A percentile compares a stretch with the other conserved stretches of the same genome.
Conservation (phyloP, 2,888 invertebrate genomes). For the Crematogaster levior region DNA sequence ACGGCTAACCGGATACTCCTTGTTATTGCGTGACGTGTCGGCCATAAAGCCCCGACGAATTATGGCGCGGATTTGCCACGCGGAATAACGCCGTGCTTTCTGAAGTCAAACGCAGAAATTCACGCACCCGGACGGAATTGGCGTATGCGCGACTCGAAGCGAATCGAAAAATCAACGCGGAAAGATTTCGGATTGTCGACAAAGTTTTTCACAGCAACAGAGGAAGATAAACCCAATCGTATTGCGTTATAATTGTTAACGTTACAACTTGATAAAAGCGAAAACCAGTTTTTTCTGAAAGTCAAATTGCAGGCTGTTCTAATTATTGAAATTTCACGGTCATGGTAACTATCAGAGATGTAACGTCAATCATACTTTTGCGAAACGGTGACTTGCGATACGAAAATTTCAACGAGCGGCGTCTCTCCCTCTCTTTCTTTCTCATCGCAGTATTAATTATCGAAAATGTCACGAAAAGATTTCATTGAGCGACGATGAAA, state of each 20-base stretch:
- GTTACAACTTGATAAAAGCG: background rate
- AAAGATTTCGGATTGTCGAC: background rate
- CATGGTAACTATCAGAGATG: background rate
- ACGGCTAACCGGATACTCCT: conserved; percentile 56
- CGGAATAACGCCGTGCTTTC: conserved; percentile 26
- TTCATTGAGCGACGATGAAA: background rate
- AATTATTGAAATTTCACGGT: conserved; percentile 30
- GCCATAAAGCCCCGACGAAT: conserved; percentile 47
- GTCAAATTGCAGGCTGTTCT: background rate
- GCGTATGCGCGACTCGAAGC: background rate
- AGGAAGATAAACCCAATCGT: background rate
- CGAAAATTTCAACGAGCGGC: background rate
- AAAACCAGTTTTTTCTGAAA: background rate
- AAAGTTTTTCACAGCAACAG: background rate
- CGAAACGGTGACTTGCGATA: conserved; percentile 2
- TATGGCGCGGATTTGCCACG: conserved; percentile 50
- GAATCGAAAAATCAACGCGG: background rate
- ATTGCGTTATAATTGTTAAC: background rate
- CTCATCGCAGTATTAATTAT: background rate
- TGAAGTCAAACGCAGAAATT: conserved; percentile 40
- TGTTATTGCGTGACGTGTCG: conserved; percentile 58
- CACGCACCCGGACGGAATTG: conserved; percentile 1
- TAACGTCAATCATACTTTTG: conserved; percentile 2
- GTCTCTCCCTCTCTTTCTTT: no score
- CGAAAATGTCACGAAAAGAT: background rate